Percentiles rank a stretch among this genome's conserved stretches.
phyloP scores from a whole-genome alignment of 2,888 invertebrate species.

The Drosophila pegasa region DNA sequence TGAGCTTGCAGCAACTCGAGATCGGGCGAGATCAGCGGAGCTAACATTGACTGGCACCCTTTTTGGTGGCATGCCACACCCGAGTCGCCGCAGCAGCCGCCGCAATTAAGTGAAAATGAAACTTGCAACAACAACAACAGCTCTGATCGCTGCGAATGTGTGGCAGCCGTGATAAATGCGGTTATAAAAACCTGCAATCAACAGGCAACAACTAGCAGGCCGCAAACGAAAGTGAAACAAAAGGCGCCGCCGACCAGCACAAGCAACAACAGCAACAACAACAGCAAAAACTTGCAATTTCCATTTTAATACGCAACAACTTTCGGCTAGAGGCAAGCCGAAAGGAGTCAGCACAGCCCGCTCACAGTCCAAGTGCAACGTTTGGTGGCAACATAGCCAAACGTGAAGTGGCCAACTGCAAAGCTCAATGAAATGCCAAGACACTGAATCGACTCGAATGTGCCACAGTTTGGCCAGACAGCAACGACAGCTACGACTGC shows the following conservation, averaged over 20 bases:
- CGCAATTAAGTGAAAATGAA: slow-evolving; percentile 78
- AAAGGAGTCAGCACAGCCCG: slow-evolving; percentile 23
- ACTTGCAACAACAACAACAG: slow-evolving; percentile 54
- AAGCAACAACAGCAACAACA: slow-evolving; percentile 17
- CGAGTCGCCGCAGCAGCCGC: slow-evolving; percentile 29
- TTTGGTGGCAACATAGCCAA: slow-evolving; percentile 28
- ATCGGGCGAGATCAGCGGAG: slow-evolving; percentile 2
- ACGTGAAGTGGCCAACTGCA: slow-evolving; percentile 31
- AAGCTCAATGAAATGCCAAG: slow-evolving; percentile 59
- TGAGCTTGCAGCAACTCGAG: slow-evolving; percentile 28
- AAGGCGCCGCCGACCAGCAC: slow-evolving; percentile 60
- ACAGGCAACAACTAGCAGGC: slow-evolving; percentile 49
- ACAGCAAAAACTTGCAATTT: slow-evolving; percentile 73
- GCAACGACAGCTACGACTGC: not conserved
- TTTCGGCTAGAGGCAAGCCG: slow-evolving; percentile 70
- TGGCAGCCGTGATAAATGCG: slow-evolving; percentile 78
- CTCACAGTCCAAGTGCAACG: slow-evolving; percentile 14
- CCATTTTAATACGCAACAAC: slow-evolving; percentile 79
- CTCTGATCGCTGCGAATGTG: slow-evolving; percentile 61
- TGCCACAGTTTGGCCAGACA: slow-evolving; percentile 27
- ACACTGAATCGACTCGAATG: slow-evolving; percentile 52
- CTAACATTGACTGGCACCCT: slow-evolving; percentile 29
- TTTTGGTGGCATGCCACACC: slow-evolving; percentile 20
- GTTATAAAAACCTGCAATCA: slow-evolving; percentile 75
- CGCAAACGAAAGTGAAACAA: slow-evolving; percentile 80